phyloP scores from a whole-genome alignment of 2,888 invertebrate genomes.

The Chrysomela aeneicollis region DNA sequence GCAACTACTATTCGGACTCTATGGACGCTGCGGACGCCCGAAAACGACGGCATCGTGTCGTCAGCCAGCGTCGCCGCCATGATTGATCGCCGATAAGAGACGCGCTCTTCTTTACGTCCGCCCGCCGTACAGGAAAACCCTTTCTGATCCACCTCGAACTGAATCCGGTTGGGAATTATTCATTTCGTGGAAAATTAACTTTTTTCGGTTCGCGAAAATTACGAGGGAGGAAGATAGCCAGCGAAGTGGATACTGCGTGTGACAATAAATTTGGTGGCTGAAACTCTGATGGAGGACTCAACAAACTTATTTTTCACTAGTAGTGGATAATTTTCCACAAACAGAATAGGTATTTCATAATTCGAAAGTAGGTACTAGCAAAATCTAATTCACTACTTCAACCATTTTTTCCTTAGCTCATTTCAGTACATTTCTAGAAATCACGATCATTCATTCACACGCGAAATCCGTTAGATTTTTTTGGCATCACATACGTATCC shows the following conservation, averaged over 20 bases:
- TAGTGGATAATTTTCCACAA: too few relatives aligned
- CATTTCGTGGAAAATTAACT: slow-evolving; percentile 60
- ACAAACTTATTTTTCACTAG: too few relatives aligned
- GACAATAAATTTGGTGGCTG: neutral
- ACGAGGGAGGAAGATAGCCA: neutral
- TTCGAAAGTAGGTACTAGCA: too few relatives aligned
- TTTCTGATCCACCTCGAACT: slow-evolving; percentile 49
- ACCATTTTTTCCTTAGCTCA: too few relatives aligned
- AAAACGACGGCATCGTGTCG: slow-evolving; percentile 12
- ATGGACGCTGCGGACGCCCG: slow-evolving; percentile 14
- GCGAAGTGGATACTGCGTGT: neutral
- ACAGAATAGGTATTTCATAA: too few relatives aligned
- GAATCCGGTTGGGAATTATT: slow-evolving; percentile 56
- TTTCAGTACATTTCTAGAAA: too few relatives aligned
- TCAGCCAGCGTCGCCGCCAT: slow-evolving; percentile 33
- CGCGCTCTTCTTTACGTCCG: slow-evolving; percentile 27
- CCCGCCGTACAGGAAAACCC: slow-evolving; percentile 38
- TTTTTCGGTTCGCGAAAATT: slow-evolving; percentile 42
- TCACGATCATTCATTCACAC: too few relatives aligned
- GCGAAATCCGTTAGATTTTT: too few relatives aligned
- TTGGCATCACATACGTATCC: too few relatives aligned
- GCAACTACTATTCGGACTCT: neutral
- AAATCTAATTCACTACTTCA: too few relatives aligned
- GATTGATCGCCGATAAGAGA: slow-evolving; percentile 46
- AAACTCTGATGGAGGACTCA: neutral